A percentile compares a stretch with the other conserved stretches of the same genome.
These are phyloP conservation scores for Sycophila texana DNA, from an alignment of 2,888 invertebrate genomes.

Conservation along the genomic window DNA sequence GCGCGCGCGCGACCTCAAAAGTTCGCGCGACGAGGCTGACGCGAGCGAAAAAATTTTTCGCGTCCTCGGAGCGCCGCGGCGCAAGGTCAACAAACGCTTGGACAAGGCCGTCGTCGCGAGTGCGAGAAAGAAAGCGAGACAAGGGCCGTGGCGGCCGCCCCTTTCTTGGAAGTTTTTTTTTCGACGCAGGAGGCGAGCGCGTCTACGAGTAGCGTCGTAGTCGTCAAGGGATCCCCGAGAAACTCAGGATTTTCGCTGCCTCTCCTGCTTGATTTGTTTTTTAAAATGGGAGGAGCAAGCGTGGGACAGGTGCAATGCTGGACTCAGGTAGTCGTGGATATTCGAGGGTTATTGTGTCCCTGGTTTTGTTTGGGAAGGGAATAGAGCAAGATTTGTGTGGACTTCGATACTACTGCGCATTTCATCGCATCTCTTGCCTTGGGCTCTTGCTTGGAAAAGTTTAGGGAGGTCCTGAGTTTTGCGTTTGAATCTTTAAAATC, in stretches of 20 bases:
- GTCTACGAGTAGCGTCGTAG: not conserved
- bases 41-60: not conserved
- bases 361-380: too few relatives aligned
- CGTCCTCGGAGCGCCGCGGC: not conserved
- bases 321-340: too few relatives aligned
- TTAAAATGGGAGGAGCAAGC: too few relatives aligned
- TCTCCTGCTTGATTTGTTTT: not conserved
- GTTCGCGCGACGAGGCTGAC: not conserved
- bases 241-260: constrained; percentile 22
- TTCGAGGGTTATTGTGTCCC: too few relatives aligned
- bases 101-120: constrained; percentile 68
- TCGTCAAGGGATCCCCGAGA: not conserved
- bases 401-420: too few relatives aligned
- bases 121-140: constrained; percentile 68
- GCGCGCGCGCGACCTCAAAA: not conserved
- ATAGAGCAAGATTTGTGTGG: too few relatives aligned
- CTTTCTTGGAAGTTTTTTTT: too few relatives aligned
- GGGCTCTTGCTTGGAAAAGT: too few relatives aligned
- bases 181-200: not conserved
- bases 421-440: too few relatives aligned
- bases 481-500: too few relatives aligned
- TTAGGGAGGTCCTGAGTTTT: too few relatives aligned
- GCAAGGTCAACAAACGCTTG: constrained; percentile 71
- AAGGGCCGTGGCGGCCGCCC: constrained; percentile 10
- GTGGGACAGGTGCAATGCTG: too few relatives aligned